Base-by-base conservation (phyloP, 2,113 vertebrate species). In the Ochotona princeps region DNA sequence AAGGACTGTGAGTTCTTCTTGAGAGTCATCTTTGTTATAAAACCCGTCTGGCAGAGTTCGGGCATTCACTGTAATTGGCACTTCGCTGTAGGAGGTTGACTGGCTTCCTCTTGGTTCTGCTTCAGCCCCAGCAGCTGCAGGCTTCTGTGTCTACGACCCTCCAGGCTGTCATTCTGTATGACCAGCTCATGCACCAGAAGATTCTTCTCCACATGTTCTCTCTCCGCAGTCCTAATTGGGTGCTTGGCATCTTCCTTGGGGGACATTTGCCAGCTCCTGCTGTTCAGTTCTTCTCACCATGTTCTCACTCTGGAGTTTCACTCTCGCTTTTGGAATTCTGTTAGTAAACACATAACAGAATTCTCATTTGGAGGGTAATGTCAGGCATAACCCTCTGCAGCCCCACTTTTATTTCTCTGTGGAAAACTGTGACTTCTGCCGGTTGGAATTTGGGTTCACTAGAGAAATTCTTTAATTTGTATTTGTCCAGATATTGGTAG, bases 301-400 rank as follows among this genome's bases (percentile, higher is more conserved):
- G 61, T 93, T 86, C 89, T 54, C 91, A 90, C 85, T 89, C 61
- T 21, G 76, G 75, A 86, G 84, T 83, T 88, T 81, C 69, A 69
- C 9, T 32, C 69, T 91, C 51, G 65, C 69, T 79, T 57, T 91
- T 21, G 79, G 84, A 78, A 90, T 93, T 70, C 35, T 32, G 35
- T 23, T 21, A 18, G 80, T 82, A 87, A 96, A 94, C 90, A 90
- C 44, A 61, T 60, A 47, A 74, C 79, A 60, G 63, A 30, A 83
- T 84, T 91, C 90, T 95, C 92, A 83, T 73, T 83, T 67, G 85
- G 54, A 87, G 87, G 74, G 51, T n/a, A 35, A 14, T 82, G 6
- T 8, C 83, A 93, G 90, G 60, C 70, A 8, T 35, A 17, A 78
- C 38, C 13, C 69, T 81, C 84, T 57, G 2, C 4, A 20, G n/a